Base-by-base conservation (phyloP, 2,113 vertebrate genomes). In the Cyprinus carpio region DNA sequence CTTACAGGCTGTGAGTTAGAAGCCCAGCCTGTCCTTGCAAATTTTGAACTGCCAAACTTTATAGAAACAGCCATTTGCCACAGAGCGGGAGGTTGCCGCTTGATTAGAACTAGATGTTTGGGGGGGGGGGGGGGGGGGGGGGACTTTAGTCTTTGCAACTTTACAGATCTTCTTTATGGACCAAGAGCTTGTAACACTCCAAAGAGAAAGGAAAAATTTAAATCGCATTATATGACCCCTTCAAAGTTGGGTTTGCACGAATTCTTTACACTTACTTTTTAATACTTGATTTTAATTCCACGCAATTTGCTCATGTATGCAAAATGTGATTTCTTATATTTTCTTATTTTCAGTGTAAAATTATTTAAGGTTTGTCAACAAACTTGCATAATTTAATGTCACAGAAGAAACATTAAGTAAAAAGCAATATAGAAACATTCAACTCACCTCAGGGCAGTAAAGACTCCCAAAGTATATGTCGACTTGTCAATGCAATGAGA, bases 361-460 rank as follows among this genome's bases (percentile, higher is more conserved):
- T 37, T 72, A 40, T 72, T n/a, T 23, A n/a, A 12, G 37, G 18
- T 12, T 40, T 40, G 7, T 20, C 65, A 40, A 72, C 4, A 72
- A 72, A 40, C 69, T 13, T 34, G 1, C 8, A 16, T 67, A 23
- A 23, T 37, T 72, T 12, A n/a, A 71, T 20, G 8, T 23, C 31
- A 37, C 1, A 37, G 0, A 10, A 40, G 34, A 67, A 79, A 71
- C n/a, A 58, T 43, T 37, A n/a, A 23, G 6, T 31, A 72, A 31
- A 29, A 43, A 12, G 25, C 60, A 76, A 20, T 67, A 34, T 23
- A 13, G 20, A 85, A 81, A 49, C 20, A 18, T 34, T 83, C 4
- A 13, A 7, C 91, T 93, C 91, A 94, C 93, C 93, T 93, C 31
- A 43, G 20, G 29, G 23, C 65, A 64, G 84, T 79, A 75, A 49